phyloP scores from a whole-genome alignment of 2,113 vertebrate species.

The Aptenodytes forsteri region DNA sequence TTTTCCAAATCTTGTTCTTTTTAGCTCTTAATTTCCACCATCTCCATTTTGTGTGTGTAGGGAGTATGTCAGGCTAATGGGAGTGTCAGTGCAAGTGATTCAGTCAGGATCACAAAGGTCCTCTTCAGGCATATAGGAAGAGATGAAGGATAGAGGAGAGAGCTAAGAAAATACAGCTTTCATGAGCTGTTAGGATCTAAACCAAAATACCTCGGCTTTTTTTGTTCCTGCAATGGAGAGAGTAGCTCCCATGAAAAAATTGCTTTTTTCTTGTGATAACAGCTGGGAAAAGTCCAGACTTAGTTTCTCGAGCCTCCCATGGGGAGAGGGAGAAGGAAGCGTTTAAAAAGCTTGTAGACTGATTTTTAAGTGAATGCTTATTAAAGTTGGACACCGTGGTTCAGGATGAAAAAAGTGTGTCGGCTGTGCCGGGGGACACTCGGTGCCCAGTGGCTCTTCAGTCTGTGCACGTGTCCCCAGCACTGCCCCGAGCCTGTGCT shows the following conservation, averaged over 20 bases:
- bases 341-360: not conserved
- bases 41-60: not conserved
- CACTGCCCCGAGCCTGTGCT: fast-evolving
- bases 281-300: not conserved
- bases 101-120: not conserved
- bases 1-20: not conserved
- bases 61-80: not conserved
- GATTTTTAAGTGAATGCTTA: not conserved
- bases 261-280: not conserved
- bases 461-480: fast-evolving
- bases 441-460: fast-evolving
- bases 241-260: not conserved
- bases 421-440: not conserved
- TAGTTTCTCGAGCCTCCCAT: not conserved
- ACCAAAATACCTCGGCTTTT: not conserved
- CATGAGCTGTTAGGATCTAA: not conserved
- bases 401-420: not conserved
- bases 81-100: not conserved
- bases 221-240: not conserved
- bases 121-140: not conserved
- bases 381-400: not conserved
- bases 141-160: not conserved
- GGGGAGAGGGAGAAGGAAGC: not conserved
- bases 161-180: not conserved
- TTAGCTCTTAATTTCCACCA: not conserved